phyloP scores from a whole-genome alignment of 2,888 invertebrate genomes.

The Lacanobia oleracea region DNA sequence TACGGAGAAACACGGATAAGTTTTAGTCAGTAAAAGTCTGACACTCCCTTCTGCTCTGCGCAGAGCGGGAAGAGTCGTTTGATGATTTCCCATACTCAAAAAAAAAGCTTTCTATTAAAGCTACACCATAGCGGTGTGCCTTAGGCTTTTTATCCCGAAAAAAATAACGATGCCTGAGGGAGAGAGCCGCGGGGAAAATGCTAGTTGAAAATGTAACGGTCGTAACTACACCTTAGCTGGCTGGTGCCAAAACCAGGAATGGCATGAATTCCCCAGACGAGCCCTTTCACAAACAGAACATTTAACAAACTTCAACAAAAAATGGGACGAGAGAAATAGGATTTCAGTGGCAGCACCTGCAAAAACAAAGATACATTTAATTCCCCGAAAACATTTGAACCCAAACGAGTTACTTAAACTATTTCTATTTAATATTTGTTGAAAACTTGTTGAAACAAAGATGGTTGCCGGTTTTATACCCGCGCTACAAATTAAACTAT shows the following conservation, averaged over 20 bases:
- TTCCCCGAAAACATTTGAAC: slow-evolving; percentile 13
- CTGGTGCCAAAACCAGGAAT: neutral
- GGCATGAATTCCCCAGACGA: neutral
- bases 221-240: neutral
- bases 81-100: too few species aligned
- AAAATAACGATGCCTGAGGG: neutral
- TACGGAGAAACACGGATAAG: too few species aligned
- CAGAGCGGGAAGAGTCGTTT: too few species aligned
- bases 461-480: slow-evolving; percentile 35
- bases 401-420: slow-evolving; percentile 39
- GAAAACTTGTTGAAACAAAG: slow-evolving; percentile 53
- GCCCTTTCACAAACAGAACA: neutral
- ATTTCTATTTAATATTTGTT: slow-evolving; percentile 44
- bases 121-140: neutral
- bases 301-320: slow-evolving; percentile 7
- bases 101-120: too few species aligned
- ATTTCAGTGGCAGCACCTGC: neutral
- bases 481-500: slow-evolving; percentile 57
- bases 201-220: neutral
- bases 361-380: slow-evolving; percentile 28
- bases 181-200: neutral
- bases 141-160: neutral
- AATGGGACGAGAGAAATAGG: neutral
- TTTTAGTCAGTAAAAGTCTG: too few species aligned
- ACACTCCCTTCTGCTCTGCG: too few species aligned